Evolutionary conservation across 2,888 invertebrate species (phyloP).

Genomic region (Vanessa cardui): DNA sequence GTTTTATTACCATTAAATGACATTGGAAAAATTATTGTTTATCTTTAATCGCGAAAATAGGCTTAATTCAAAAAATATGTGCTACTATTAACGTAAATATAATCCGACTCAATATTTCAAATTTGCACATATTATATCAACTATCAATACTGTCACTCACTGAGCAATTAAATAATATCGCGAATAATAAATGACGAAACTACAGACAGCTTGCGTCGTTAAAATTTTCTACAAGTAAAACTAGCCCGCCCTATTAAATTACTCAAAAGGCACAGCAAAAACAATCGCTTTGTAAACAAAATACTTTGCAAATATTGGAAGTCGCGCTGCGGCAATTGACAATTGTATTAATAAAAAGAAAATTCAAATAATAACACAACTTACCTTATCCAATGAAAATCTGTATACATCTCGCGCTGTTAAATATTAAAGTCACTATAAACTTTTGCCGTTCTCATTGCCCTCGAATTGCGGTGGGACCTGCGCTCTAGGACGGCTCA

Average conservation of each 20-base stretch:
- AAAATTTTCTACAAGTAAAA: not conserved
- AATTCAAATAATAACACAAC: constrained; percentile 21
- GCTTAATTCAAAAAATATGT: too few species aligned
- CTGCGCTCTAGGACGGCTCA: constrained; percentile 26
- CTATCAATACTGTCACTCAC: too few species aligned
- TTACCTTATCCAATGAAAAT: constrained; percentile 30
- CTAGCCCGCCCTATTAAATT: constrained; percentile 16
- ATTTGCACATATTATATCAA: too few species aligned
- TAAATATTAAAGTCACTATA: constrained; percentile 30
- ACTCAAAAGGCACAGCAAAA: constrained; percentile 28
- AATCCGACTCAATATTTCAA: too few species aligned
- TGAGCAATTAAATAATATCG: too few species aligned
- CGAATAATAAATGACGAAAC: too few species aligned
- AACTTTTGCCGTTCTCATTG: constrained; percentile 40
- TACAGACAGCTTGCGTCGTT: not conserved
- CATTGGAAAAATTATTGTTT: too few species aligned
- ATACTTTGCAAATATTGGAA: constrained; percentile 27
- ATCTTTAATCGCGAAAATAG: too few species aligned
- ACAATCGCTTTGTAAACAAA: constrained; percentile 33
- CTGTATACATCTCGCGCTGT: constrained; percentile 36
- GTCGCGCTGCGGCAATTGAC: constrained; percentile 29
- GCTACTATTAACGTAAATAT: too few species aligned
- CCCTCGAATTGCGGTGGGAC: constrained; percentile 18
- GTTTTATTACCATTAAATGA: too few species aligned
- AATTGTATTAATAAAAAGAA: constrained; percentile 17